phyloP scores from a whole-genome alignment of 2,113 vertebrate genomes.

The Mungos mungo region DNA sequence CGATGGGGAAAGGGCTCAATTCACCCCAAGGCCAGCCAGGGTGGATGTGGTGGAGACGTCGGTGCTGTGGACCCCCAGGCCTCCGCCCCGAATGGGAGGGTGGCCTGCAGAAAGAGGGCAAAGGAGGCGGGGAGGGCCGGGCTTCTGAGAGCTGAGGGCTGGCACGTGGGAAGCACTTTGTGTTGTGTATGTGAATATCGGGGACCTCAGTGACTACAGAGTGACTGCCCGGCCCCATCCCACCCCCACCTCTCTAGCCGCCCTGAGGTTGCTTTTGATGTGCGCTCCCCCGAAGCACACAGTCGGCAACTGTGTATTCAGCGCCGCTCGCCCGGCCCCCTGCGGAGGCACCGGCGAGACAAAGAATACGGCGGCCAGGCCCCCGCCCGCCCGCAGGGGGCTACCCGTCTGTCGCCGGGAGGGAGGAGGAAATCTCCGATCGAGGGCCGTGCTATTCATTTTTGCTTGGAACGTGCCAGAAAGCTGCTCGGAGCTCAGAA shows the following conservation, averaged over 20 bases:
- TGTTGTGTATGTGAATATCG: neutral
- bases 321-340: neutral
- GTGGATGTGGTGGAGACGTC: neutral
- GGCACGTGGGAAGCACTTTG: neutral
- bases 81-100: neutral
- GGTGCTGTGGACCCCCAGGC: neutral
- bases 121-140: neutral
- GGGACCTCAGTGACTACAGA: neutral
- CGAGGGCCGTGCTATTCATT: neutral
- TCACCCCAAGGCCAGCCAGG: neutral
- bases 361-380: neutral
- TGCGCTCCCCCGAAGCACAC: neutral
- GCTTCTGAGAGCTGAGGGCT: neutral
- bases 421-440: neutral
- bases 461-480: neutral
- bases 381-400: conserved; percentile 22
- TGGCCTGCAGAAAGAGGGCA: neutral
- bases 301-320: neutral
- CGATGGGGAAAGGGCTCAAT: neutral
- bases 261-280: conserved; percentile 21
- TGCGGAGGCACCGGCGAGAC: neutral
- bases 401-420: conserved; percentile 16
- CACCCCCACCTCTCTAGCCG: neutral
- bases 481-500: neutral
- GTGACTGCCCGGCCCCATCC: neutral